Evolutionary conservation across 1,140 invertebrate genomes (phyloP).

Genomic region (Alviniconcha marisindica): DNA sequence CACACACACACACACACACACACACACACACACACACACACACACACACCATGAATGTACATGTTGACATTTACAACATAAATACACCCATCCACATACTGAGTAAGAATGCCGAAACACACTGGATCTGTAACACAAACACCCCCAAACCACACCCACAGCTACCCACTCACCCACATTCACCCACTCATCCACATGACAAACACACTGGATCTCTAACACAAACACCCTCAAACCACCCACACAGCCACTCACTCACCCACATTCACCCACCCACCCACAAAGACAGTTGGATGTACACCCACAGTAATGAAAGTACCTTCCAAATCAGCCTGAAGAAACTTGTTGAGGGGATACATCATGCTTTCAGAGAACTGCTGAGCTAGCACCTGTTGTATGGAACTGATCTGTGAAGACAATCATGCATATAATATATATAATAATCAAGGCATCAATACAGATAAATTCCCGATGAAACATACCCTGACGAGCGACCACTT

Average conservation of each 20-base stretch:
- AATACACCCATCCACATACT: not conserved
- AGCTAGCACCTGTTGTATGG: constrained; percentile 77
- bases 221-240: no score
- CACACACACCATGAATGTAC: constrained; percentile 4
- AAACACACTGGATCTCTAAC: not conserved
- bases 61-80: no score
- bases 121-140: no score
- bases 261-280: no score
- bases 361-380: constrained; percentile 77
- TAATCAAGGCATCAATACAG: no score
- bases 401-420: constrained; percentile 74
- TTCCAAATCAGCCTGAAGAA: constrained; percentile 76
- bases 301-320: constrained; percentile 55
- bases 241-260: no score
- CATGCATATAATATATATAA: no score
- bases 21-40: constrained; percentile 4
- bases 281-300: no score
- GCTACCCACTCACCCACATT: not conserved
- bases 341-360: constrained; percentile 77
- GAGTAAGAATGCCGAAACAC: no score
- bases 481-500: no score
- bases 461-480: no score
- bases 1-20: not conserved
- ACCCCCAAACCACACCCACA: not conserved
- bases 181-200: not conserved